Evolutionary conservation across 2,888 invertebrate species (phyloP).

Genomic region (Ashinkailepas kermadecensis): DNA sequence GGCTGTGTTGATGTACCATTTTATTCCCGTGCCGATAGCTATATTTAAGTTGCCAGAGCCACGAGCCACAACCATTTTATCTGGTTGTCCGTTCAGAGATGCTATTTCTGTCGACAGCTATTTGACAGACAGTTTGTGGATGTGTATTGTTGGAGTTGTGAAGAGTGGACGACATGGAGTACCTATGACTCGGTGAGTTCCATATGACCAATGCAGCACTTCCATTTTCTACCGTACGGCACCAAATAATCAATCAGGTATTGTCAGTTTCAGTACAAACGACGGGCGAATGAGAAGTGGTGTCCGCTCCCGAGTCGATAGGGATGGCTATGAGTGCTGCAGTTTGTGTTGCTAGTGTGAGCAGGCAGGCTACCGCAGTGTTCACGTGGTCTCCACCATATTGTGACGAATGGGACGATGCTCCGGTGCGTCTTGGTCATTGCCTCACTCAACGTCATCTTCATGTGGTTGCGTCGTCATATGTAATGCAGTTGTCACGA

Average conservation of each 20-base stretch:
- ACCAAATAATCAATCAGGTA: conserved; percentile 20
- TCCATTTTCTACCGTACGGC: not conserved
- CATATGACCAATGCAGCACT: not conserved
- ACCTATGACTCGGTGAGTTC: not conserved
- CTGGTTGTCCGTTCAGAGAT: not conserved
- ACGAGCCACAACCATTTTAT: not conserved
- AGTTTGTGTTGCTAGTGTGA: too few species aligned
- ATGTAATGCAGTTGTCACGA: too few species aligned
- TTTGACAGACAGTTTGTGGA: not conserved
- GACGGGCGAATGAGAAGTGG: not conserved
- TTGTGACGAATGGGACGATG: too few species aligned
- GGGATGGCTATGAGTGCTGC: too few species aligned
- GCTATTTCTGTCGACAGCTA: not conserved
- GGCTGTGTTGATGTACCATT: not conserved
- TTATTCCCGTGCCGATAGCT: not conserved
- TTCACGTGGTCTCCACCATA: too few species aligned
- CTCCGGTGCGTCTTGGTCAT: too few species aligned
- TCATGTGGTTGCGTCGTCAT: too few species aligned
- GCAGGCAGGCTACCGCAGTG: too few species aligned
- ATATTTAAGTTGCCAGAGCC: too few species aligned
- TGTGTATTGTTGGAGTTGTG: not conserved
- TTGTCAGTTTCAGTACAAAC: conserved; percentile 6
- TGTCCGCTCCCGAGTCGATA: too few species aligned
- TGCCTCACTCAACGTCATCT: too few species aligned
- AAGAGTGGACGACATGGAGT: not conserved